Evolutionary conservation across 2,888 invertebrate species (phyloP), one percentile per base, ranked within the genome.

Genomic region (Nemoura dubitans): DNA sequence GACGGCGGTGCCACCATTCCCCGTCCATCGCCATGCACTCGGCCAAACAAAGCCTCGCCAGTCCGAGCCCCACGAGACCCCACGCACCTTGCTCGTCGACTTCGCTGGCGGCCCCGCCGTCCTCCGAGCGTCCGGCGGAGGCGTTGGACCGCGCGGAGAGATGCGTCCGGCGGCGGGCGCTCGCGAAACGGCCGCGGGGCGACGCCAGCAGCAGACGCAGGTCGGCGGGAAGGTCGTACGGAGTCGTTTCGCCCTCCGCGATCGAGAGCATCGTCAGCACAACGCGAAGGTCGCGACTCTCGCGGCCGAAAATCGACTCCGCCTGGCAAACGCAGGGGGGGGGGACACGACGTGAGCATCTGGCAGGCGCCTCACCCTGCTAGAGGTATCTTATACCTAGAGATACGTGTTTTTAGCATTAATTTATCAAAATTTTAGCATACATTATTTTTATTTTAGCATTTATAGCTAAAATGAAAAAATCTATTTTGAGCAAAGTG

Each of bases 221-320:
- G 89, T 95, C 94, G 83, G 93, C 92, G 0, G 94, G 94, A 89
- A 96, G 90, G 87, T 95, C 93, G 89, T 94, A 93, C 0, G 95
- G 95, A 76, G 93, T 92, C 76, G 94, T 92, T 3, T 93, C 92
- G 1, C 94, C 94, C 90, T 95, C 95, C 0, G 95, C 95, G 86
- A 95, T 90, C 89, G 93, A 93, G 88, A 94, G 91, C 88, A 95
- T 95, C 0, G 95, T 92, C 90, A 94, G 92, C 82, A 95, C 90
- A 77, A 94, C 93, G 89, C 94, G 93, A 76, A 95, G 92, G 59
- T 94, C 94, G 83, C 90, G 90, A 88, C 91, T 91, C 87, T 90
- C 90, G 28, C 89, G 90, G 87, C 90, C 90, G 86, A 92, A 92
- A 87, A 92, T 90, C 0, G 90, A 88, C 88, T 93, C 92, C 85